Evolutionary conservation across 2,113 vertebrate genomes (phyloP).

Genomic region (Camarhynchus parvulus): DNA sequence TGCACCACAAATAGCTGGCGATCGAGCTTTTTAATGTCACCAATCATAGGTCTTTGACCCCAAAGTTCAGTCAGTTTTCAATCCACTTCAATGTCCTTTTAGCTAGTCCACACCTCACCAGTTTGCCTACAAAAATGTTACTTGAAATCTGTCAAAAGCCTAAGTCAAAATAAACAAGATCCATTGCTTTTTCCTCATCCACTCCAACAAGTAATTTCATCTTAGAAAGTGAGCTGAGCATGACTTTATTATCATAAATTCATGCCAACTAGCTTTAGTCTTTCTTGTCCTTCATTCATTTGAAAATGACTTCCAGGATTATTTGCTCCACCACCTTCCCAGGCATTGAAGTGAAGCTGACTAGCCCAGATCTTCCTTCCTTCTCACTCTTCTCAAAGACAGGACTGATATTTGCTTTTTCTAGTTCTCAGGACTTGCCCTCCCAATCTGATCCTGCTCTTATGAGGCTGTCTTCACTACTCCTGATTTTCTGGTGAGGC

Average conservation of each 20-base stretch:
- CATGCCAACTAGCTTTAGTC: background rate
- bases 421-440: background rate
- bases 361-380: background rate
- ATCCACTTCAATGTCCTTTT: background rate
- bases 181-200: background rate
- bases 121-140: background rate
- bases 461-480: background rate
- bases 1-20: background rate
- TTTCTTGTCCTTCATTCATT: background rate
- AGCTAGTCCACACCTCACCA: background rate
- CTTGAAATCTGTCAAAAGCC: background rate
- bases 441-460: background rate
- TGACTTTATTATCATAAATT: background rate
- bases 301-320: background rate
- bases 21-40: background rate
- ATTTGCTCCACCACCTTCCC: background rate
- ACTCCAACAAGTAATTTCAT: background rate
- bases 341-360: background rate
- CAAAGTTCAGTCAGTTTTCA: background rate
- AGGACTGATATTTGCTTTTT: background rate
- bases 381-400: background rate
- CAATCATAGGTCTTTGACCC: background rate
- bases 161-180: background rate
- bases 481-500: background rate
- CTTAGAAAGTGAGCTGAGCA: background rate